Conservation (phyloP, 2,797 vertebrate genomes). For the Parambassis ranga region DNA sequence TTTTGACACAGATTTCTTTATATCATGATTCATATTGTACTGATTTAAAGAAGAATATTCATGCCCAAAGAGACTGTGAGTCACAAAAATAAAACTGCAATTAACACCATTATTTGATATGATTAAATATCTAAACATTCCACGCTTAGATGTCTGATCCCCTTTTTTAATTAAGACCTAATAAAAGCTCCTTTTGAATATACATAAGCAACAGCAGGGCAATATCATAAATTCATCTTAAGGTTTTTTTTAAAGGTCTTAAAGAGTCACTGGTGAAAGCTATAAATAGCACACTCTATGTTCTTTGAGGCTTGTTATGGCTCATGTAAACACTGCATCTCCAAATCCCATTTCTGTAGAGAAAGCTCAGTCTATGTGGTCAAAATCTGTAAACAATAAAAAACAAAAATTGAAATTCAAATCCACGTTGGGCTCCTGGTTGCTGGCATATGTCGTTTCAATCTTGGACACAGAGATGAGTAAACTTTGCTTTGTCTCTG, state of each 20-base stretch:
- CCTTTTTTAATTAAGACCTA: conserved; percentile 90
- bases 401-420: not conserved
- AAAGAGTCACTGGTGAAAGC: too few species aligned
- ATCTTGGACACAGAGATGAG: conserved; percentile 30
- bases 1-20: too few species aligned
- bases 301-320: not conserved
- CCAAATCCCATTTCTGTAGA: not conserved
- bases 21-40: too few species aligned
- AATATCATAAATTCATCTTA: too few species aligned
- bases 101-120: conserved; percentile 67
- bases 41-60: too few species aligned
- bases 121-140: conserved; percentile 84
- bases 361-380: not conserved
- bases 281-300: too few species aligned
- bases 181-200: too few species aligned
- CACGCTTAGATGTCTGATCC: conserved; percentile 79
- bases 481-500: conserved; percentile 33
- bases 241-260: too few species aligned
- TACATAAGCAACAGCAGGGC: too few species aligned
- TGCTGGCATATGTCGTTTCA: conserved; percentile 15
- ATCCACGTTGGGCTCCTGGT: conserved; percentile 5
- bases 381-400: conserved; percentile 1
- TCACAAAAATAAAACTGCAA: conserved; percentile 38
- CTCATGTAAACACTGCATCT: not conserved
- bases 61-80: too few species aligned